phyloP scores from a whole-genome alignment of 2,113 vertebrate genomes.

The Microcebus murinus region DNA sequence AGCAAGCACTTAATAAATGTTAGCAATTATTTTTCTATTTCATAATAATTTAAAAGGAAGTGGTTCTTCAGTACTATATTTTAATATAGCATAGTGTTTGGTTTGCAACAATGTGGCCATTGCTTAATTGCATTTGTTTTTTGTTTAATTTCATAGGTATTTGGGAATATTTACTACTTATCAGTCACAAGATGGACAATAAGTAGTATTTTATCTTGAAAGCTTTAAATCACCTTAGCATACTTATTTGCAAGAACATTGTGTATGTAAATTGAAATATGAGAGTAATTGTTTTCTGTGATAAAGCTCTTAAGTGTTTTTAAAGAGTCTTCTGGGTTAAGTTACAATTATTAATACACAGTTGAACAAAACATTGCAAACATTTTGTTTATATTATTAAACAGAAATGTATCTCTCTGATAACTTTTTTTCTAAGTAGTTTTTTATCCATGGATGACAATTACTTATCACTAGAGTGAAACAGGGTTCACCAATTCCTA shows the following conservation, averaged over 20 bases:
- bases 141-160: neutral
- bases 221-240: neutral
- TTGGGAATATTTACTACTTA: neutral
- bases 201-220: neutral
- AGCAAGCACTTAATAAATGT: neutral
- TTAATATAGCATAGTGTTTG: neutral
- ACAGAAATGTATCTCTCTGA: neutral
- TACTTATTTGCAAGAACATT: neutral
- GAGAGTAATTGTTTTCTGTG: neutral
- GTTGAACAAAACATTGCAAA: neutral
- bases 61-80: neutral
- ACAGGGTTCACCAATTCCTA: neutral
- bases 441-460: neutral
- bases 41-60: neutral
- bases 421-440: neutral
- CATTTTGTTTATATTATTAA: neutral
- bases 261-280: neutral
- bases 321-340: neutral
- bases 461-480: neutral
- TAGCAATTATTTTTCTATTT: neutral
- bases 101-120: neutral
- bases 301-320: neutral
- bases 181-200: neutral
- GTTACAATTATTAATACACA: neutral
- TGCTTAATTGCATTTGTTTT: neutral